Base-by-base conservation (phyloP, 2,888 invertebrate species). In the Nasonovia ribisnigri region DNA sequence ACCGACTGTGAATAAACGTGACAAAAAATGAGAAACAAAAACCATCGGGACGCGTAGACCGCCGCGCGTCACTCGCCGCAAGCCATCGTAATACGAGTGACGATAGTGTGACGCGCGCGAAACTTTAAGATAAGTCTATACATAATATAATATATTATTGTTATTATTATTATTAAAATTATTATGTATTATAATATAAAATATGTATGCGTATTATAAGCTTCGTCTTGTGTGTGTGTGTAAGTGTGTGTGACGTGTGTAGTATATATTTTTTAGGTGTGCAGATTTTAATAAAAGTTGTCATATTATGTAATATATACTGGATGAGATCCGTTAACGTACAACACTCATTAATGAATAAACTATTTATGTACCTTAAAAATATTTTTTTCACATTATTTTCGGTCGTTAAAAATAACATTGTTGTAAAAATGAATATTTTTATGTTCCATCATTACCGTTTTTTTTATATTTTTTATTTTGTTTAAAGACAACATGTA, bases 1-100 rank as follows among this genome's bases (percentile, higher is more conserved):
- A 97, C 98, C 98, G 97, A 98, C 98, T 98, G 96, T 96, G 94
- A 94, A 94, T 36, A 20, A 94, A 94, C 57, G 93, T 57, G 89
- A 93, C 77, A 88, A 88, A 36, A 92, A 77, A 77, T 77, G 77
- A 77, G 42, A 77, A 77, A 57, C 57, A 57, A 67, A 84, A 84
- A 89, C 13, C 54, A 93, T 84, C 89, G 89, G 89, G 60, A 88
- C 20, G 84, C 86, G 46, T 46, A 46, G 89, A 43, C 48, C 20
- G 60, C 8, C 20, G n/a, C 84, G 51, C 88, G 92, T 88, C 88
- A 88, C 92, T 92, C 48, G 20, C 36, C 77, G 20, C 6, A 43
- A 88, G n/a, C 51, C 86, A 60, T 92, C 88, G 16, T 43, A 84
- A 92, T 42, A 24, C 51, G n/a, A 88, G 88, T 43, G 51, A 36